Conservation (phyloP, 2,888 invertebrate species). For the Cotesia congregata region DNA sequence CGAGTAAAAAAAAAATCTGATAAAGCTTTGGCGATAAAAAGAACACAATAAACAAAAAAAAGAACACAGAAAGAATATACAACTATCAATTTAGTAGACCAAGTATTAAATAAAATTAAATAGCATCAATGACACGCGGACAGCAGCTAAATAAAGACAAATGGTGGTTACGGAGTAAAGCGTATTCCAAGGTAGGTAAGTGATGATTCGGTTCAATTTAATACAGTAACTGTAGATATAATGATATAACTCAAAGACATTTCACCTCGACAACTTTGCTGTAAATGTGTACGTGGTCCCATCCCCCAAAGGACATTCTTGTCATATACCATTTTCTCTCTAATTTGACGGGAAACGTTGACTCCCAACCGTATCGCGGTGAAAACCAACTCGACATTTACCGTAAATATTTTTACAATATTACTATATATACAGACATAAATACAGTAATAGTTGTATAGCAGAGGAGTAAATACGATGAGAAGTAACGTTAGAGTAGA, state of each 20-base stretch:
- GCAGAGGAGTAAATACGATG: constrained; percentile 22
- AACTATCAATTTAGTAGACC: too few relatives aligned
- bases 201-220: not conserved
- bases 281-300: not conserved
- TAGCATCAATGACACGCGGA: not conserved
- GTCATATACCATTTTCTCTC: constrained; percentile 40
- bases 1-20: too few relatives aligned
- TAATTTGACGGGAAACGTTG: constrained; percentile 52
- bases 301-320: constrained; percentile 40
- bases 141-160: not conserved
- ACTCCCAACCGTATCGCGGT: constrained; percentile 39
- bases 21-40: too few relatives aligned
- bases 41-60: too few relatives aligned
- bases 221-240: not conserved
- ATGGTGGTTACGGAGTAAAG: not conserved
- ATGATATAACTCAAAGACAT: not conserved
- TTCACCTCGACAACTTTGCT: constrained; percentile 28
- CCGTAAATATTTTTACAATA: not conserved
- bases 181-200: not conserved
- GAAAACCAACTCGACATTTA: constrained; percentile 26
- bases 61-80: too few relatives aligned
- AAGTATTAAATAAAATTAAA: not conserved
- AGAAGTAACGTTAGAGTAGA: constrained; percentile 24
- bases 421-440: constrained; percentile 25
- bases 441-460: constrained; percentile 40